phyloP scores from a whole-genome alignment of 2,797 vertebrate species.

The Periophthalmus magnuspinnatus region DNA sequence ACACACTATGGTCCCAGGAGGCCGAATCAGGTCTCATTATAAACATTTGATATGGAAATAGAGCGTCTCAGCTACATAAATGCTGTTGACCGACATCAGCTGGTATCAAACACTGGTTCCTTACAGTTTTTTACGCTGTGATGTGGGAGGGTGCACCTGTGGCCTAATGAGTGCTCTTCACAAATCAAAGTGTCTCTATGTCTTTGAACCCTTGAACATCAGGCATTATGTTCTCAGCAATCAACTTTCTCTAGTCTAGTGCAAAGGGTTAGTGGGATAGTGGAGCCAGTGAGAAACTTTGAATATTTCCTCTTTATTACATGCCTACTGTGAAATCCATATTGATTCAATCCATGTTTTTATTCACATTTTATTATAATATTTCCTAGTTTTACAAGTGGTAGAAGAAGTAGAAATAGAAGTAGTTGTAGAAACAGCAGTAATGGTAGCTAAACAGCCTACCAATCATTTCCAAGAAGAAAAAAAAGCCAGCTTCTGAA shows the following conservation, averaged over 20 bases:
- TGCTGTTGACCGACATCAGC: slow-evolving; percentile 28
- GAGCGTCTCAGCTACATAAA: slow-evolving; percentile 33
- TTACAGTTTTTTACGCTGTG: slow-evolving; percentile 27
- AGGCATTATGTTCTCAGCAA: slow-evolving; percentile 8
- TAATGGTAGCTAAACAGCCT: too few relatives aligned
- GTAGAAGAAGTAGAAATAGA: neutral
- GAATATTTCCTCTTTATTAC: neutral
- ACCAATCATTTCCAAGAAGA: neutral
- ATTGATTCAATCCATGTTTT: too few relatives aligned
- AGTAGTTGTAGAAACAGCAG: neutral
- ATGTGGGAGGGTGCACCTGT: slow-evolving; percentile 43
- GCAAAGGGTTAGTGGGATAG: too few relatives aligned
- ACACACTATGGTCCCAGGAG: slow-evolving; percentile 17
- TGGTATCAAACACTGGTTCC: slow-evolving; percentile 35
- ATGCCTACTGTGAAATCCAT: neutral
- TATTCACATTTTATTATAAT: too few relatives aligned
- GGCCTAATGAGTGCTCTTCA: slow-evolving; percentile 46
- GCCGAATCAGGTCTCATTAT: slow-evolving; percentile 19
- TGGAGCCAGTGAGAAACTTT: neutral
- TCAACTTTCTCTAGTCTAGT: slow-evolving; percentile 16
- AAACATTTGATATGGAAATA: slow-evolving; percentile 27
- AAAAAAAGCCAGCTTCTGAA: neutral
- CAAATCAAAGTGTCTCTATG: slow-evolving; percentile 58
- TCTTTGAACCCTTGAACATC: slow-evolving; percentile 49
- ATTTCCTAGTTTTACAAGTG: neutral